phyloP scores from a whole-genome alignment of 2,888 invertebrate genomes.

The Cataglyphis rosenhaueri region DNA sequence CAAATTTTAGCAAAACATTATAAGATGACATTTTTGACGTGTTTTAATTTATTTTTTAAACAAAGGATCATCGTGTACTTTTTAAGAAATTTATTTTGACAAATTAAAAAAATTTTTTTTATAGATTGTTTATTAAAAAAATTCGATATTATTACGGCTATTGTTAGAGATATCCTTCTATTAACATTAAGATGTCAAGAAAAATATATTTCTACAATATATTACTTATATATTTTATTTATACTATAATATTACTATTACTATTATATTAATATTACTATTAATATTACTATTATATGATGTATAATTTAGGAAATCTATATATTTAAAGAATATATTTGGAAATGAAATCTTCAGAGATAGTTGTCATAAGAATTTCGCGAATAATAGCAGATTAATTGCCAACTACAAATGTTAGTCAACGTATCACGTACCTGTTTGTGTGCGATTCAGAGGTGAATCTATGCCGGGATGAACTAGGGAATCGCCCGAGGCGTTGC shows the following conservation, averaged over 20 bases:
- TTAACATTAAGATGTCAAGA: neutral
- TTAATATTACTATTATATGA: neutral
- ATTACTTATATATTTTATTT: neutral
- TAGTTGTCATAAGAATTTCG: constrained; percentile 6
- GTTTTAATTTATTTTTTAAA: neutral
- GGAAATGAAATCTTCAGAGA: neutral
- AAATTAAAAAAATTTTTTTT: neutral
- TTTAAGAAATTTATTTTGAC: neutral
- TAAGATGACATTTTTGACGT: neutral
- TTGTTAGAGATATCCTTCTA: neutral
- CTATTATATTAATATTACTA: neutral
- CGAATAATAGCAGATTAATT: constrained; percentile 43
- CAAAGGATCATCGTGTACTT: neutral
- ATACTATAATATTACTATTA: neutral
- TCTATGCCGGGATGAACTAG: constrained; percentile 40
- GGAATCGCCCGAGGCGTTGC: constrained; percentile 36
- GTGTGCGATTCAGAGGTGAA: constrained; percentile 20
- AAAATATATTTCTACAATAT: neutral
- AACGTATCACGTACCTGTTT: constrained; percentile 21
- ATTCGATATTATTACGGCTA: neutral
- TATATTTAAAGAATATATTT: constrained; percentile 1
- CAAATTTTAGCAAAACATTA: neutral
- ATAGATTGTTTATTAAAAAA: neutral
- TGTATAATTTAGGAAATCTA: neutral
- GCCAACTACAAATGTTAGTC: constrained; percentile 28